Percentiles rank a stretch among this genome's conserved stretches.
Conservation (phyloP, 1,140 invertebrate genomes). For the Drosophila sechellia region DNA sequence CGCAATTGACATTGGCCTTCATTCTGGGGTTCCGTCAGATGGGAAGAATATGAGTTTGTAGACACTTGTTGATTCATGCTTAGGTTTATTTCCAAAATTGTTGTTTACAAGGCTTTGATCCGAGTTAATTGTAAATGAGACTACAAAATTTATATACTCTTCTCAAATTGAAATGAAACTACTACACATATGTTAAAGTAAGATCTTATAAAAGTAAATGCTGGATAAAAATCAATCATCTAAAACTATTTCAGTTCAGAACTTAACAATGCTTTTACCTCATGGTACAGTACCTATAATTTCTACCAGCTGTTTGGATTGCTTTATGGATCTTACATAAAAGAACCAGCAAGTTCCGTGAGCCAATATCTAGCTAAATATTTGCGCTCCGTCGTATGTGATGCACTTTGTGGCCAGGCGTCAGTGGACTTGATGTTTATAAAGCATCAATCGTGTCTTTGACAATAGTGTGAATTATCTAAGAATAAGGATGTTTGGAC, state of each 20-base stretch:
- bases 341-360: slow-evolving; percentile 8
- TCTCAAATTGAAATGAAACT: too few species aligned
- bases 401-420: slow-evolving; percentile 4
- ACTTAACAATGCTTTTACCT: background rate
- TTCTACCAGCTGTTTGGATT: background rate
- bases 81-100: too few species aligned
- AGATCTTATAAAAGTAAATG: too few species aligned
- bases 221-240: too few species aligned
- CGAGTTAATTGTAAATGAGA: too few species aligned
- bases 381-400: slow-evolving; percentile 5
- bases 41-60: background rate
- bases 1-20: slow-evolving; percentile 11
- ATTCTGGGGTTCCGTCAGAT: background rate
- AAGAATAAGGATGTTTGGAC: slow-evolving; percentile 8
- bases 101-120: too few species aligned
- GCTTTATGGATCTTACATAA: slow-evolving; percentile 2
- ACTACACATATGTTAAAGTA: too few species aligned
- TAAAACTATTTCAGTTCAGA: background rate
- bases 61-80: too few species aligned
- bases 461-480: background rate
- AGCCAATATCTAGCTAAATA: slow-evolving; percentile 27
- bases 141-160: too few species aligned
- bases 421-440: slow-evolving; percentile 21
- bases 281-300: too few species aligned
- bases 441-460: slow-evolving; percentile 12